These are phyloP conservation scores for Tinea trinotella DNA, from an alignment of 2,888 invertebrate genomes.

Conservation along the genomic window DNA sequence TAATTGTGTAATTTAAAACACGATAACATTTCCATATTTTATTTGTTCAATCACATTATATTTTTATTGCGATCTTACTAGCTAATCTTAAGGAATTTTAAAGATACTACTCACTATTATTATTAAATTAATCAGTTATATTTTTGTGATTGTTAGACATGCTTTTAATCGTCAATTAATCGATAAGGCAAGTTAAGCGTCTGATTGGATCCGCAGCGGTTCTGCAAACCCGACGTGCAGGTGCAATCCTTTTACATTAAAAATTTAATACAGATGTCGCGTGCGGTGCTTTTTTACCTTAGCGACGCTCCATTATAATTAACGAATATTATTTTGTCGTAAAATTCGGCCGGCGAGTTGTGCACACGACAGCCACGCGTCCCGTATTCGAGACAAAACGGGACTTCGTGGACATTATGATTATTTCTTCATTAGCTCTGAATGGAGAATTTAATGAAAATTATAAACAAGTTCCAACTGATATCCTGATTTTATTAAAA, in stretches of 20 bases:
- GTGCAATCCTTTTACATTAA: slow-evolving; percentile 64
- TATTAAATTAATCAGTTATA: no score
- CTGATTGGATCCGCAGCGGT: slow-evolving; percentile 28
- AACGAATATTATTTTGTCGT: slow-evolving; percentile 68
- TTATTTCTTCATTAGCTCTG: slow-evolving; percentile 43
- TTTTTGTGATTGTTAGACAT: slow-evolving; percentile 3
- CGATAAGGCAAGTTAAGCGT: slow-evolving; percentile 3
- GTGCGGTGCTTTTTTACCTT: slow-evolving; percentile 62
- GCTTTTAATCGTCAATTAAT: slow-evolving; percentile 8
- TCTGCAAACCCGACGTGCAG: slow-evolving; percentile 47
- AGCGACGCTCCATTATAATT: slow-evolving; percentile 63
- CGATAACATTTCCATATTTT: no score
- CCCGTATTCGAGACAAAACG: slow-evolving; percentile 38
- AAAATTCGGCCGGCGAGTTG: slow-evolving; percentile 31
- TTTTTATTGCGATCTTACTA: no score
- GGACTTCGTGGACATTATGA: slow-evolving; percentile 41
- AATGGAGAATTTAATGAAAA: slow-evolving; percentile 27
- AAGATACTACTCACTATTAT: no score
- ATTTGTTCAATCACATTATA: no score
- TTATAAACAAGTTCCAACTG: slow-evolving; percentile 25
- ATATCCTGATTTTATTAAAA: slow-evolving; percentile 12
- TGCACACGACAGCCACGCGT: slow-evolving; percentile 15
- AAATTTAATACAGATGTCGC: slow-evolving; percentile 69
- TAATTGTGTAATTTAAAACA: no score
- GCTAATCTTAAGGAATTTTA: no score